Conservation (phyloP, 2,888 invertebrate species). For the Heliconius erato region DNA sequence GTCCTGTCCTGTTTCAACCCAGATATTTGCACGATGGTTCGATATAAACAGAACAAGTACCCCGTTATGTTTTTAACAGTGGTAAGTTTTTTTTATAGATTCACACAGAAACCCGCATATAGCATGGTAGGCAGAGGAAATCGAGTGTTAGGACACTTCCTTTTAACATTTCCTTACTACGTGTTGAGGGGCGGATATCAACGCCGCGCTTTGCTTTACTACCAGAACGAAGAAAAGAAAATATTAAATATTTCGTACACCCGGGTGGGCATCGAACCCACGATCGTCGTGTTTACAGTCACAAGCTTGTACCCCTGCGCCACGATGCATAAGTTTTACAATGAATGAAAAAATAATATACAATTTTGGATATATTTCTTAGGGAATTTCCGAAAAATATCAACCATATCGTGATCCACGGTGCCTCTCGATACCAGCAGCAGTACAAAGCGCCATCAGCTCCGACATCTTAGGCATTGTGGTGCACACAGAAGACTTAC, state of each 20-base stretch:
- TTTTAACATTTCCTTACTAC: not conserved
- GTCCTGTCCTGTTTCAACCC: slow-evolving; percentile 98
- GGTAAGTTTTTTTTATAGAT: slow-evolving; percentile 63
- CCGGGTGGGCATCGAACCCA: not conserved
- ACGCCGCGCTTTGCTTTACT: not conserved
- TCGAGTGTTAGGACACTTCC: too few species aligned
- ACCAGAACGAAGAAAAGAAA: not conserved
- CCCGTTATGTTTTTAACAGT: slow-evolving; percentile 98
- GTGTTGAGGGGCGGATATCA: not conserved
- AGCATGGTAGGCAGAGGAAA: not conserved
- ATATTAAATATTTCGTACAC: not conserved
- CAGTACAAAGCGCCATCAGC: slow-evolving; percentile 92
- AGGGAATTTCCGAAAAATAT: slow-evolving; percentile 86
- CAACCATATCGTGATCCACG: slow-evolving; percentile 93
- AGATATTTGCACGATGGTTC: slow-evolving; percentile 97
- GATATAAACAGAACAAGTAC: slow-evolving; percentile 98
- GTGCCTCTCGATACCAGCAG: slow-evolving; percentile 92
- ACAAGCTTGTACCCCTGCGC: not conserved
- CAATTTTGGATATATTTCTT: slow-evolving; percentile 36
- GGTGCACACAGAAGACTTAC: slow-evolving; percentile 96
- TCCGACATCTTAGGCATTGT: slow-evolving; percentile 95
- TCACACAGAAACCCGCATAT: not conserved
- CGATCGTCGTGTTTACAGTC: too few species aligned
- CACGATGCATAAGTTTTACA: not conserved
- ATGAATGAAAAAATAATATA: not conserved